These are phyloP conservation scores for Ctenopoma multispine DNA, from an alignment of 2,797 vertebrate genomes.

Conservation along the genomic window DNA sequence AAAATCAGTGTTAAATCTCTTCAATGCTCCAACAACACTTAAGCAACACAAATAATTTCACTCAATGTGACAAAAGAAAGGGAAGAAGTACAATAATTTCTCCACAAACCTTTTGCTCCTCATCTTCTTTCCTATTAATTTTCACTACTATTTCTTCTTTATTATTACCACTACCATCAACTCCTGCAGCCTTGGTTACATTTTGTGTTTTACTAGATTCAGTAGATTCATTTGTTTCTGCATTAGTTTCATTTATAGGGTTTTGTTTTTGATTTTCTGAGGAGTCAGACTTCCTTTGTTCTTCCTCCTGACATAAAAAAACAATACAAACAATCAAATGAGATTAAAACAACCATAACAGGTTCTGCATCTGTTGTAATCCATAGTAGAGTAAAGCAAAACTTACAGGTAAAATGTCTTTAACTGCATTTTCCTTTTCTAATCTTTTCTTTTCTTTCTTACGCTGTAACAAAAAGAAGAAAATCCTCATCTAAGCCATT, in stretches of 20 bases:
- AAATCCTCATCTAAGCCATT: not conserved
- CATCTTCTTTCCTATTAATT: constrained; percentile 34
- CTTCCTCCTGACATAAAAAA: constrained; percentile 59
- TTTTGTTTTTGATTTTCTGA: constrained; percentile 52
- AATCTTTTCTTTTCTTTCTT: constrained; percentile 80
- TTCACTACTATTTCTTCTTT: constrained; percentile 33
- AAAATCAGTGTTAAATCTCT: not conserved
- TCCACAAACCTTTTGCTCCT: constrained; percentile 70
- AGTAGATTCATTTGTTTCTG: constrained; percentile 18
- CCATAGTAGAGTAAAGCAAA: not conserved
- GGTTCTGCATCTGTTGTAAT: not conserved
- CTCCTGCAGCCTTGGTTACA: not conserved
- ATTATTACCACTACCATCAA: constrained; percentile 10
- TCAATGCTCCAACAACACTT: too few relatives aligned
- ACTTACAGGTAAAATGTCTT: constrained; percentile 71
- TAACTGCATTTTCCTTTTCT: constrained; percentile 71
- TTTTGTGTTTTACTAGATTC: constrained; percentile 4
- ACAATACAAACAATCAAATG: not conserved
- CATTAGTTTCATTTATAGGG: constrained; percentile 38
- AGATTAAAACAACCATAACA: not conserved
- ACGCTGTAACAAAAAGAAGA: constrained; percentile 68
- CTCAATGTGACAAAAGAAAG: too few relatives aligned
- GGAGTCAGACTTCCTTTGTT: constrained; percentile 54
- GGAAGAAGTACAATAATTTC: too few relatives aligned
- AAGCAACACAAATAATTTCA: too few relatives aligned